Evolutionary conservation across 2,797 vertebrate species (phyloP), one percentile per base, ranked within the genome.

Genomic region (Centropyge bicolor): DNA sequence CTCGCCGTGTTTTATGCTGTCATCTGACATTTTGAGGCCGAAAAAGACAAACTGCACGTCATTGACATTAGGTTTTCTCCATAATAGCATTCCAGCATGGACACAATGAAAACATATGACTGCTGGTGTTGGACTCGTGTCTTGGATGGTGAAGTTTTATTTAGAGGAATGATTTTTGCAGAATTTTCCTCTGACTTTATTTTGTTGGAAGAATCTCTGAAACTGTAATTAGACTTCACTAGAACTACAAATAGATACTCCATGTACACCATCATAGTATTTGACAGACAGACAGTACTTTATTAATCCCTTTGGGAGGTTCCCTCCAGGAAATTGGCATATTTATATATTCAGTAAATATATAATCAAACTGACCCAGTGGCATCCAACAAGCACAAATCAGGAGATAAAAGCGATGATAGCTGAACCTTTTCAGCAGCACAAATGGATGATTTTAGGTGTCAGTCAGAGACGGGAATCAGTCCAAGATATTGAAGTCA

Each of bases 1-100:
- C 43, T 49, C 3, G 1, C 36, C 6, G 69, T 80, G 78, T 89
- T 87, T 31, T 80, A 40, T 56, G 56, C 41, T 71, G 65, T 72
- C 70, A 59, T 67, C 66, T 78, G 69, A 59, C 68, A 75, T 74
- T 41, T 6, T 20, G 19, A 66, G 13, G 31, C 41, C 70, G 19
- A 82, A 55, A 71, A 43, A 60, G 48, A 43, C 60, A 61, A 70
- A 66, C 20, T 61, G 55, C 76, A 41, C 40, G 31, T 61, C 64
- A 46, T 35, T 57, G 74, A 80, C 62, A 19, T 67, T 80, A 57
- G 55, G 48, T 69, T 70, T 54, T 46, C 66, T 54, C 27, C 12
- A 27, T 62, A 74, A 68, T 61, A 55, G 31, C 35, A 71, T 69
- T 82, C 69, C 74, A 75, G 22, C 49, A 62, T 68, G 11, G 11